Percentiles rank a stretch among this genome's conserved stretches.
These are phyloP conservation scores for Bombylius major DNA, from an alignment of 2,888 invertebrate genomes.

Conservation along the genomic window DNA sequence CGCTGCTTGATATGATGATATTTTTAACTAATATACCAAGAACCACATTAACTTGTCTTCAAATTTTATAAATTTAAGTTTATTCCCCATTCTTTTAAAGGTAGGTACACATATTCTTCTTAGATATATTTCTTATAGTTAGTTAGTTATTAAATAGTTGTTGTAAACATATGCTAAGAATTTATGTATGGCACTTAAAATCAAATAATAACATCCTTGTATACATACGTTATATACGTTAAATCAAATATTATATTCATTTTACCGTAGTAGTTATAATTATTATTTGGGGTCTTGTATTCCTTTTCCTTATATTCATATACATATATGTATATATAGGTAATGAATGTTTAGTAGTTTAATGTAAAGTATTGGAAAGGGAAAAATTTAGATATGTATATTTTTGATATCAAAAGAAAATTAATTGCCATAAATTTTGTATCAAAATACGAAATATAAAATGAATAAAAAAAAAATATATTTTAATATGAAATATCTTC, in stretches of 20 bases:
- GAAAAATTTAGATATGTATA: not conserved
- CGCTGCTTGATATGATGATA: too few species aligned
- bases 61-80: not conserved
- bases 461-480: not conserved
- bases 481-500: not conserved
- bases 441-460: slow-evolving; percentile 7
- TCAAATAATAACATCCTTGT: not conserved
- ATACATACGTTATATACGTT: too few species aligned
- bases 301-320: too few species aligned
- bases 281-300: too few species aligned
- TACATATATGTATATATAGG: too few species aligned
- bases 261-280: too few species aligned
- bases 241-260: too few species aligned
- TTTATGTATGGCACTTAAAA: not conserved
- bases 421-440: slow-evolving; percentile 12
- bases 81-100: too few species aligned
- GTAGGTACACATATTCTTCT: too few species aligned
- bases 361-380: too few species aligned
- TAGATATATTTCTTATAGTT: too few species aligned
- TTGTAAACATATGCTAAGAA: not conserved
- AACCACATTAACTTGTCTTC: not conserved
- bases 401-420: slow-evolving; percentile 11
- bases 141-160: not conserved
- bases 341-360: too few species aligned
- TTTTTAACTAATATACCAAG: not conserved